Conservation (phyloP, 2,113 vertebrate species). For the Neopipo cinnamomea region DNA sequence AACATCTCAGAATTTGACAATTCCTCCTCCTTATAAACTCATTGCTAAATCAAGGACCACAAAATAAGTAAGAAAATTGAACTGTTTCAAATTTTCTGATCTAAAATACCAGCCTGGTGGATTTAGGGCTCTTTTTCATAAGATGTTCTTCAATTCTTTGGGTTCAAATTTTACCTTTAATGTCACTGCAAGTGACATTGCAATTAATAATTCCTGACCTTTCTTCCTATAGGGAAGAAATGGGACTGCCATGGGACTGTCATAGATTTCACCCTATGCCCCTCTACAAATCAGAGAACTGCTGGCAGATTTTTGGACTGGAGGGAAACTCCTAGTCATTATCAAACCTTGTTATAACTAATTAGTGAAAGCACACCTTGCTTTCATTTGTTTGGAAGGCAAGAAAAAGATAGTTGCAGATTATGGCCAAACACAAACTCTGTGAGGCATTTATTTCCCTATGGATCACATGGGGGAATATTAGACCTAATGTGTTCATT, state of each 20-base stretch:
- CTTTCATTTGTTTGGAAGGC: slow-evolving; percentile 24
- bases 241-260: background rate
- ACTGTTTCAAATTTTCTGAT: background rate
- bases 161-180: background rate
- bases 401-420: slow-evolving; percentile 38
- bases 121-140: background rate
- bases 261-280: background rate
- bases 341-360: background rate
- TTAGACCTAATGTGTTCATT: background rate
- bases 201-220: background rate
- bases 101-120: background rate
- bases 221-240: slow-evolving; percentile 5
- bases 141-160: background rate
- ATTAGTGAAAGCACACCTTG: slow-evolving; percentile 27
- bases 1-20: slow-evolving; percentile 72
- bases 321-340: slow-evolving; percentile 31
- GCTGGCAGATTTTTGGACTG: slow-evolving; percentile 48
- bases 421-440: background rate
- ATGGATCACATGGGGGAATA: background rate
- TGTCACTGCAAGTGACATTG: background rate
- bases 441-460: background rate
- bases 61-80: background rate
- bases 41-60: slow-evolving; percentile 33
- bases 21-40: background rate
- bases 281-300: slow-evolving; percentile 28